Evolutionary conservation across 2,113 vertebrate species (phyloP).

Genomic region (Speoplatyrhinus poulsoni): DNA sequence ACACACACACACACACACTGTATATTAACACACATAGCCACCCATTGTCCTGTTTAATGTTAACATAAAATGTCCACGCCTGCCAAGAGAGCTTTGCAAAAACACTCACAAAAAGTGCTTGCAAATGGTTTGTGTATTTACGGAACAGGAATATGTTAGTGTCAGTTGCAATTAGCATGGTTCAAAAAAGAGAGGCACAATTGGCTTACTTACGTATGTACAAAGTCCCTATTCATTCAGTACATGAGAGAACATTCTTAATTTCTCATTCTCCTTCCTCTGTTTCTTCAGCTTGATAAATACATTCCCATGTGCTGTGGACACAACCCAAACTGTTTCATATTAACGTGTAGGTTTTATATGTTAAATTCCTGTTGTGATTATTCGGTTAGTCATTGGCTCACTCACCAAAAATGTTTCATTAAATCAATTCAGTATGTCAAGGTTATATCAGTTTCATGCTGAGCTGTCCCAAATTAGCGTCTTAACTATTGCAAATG

Average conservation of each 20-base stretch:
- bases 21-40: slow-evolving; percentile 61
- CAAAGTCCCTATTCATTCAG: slow-evolving; percentile 71
- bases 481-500: slow-evolving; percentile 40
- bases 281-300: slow-evolving; percentile 46
- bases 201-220: slow-evolving; percentile 54
- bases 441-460: slow-evolving; percentile 36
- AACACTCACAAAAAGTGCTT: slow-evolving; percentile 72
- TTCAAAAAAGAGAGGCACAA: slow-evolving; percentile 61
- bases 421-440: slow-evolving; percentile 30
- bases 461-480: slow-evolving; percentile 42
- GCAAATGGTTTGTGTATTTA: slow-evolving; percentile 75
- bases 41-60: slow-evolving; percentile 58
- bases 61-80: slow-evolving; percentile 56
- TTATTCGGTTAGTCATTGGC: slow-evolving; percentile 37
- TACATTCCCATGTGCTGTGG: slow-evolving; percentile 44
- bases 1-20: slow-evolving; percentile 26
- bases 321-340: slow-evolving; percentile 35
- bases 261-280: slow-evolving; percentile 18
- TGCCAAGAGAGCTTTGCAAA: slow-evolving; percentile 67
- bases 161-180: slow-evolving; percentile 71
- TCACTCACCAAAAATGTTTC: slow-evolving; percentile 33
- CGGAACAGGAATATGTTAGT: slow-evolving; percentile 66
- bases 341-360: slow-evolving; percentile 29
- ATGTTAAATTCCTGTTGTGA: slow-evolving; percentile 37
- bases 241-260: slow-evolving; percentile 23